Evolutionary conservation across 2,797 vertebrate genomes (phyloP).

Genomic region (Muscicapa comitata): DNA sequence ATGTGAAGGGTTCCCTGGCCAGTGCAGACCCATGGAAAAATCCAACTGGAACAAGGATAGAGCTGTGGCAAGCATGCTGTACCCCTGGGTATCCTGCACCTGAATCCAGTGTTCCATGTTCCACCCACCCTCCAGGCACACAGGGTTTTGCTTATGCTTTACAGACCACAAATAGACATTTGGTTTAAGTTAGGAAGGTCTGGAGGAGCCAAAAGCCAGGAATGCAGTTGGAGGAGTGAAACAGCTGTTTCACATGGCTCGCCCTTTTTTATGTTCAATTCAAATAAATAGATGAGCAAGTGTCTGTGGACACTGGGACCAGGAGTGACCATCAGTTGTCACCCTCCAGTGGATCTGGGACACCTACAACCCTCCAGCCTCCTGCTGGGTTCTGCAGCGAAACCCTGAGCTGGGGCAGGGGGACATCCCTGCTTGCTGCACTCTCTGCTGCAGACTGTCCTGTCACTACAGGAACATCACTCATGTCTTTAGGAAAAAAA

Average conservation of each 20-base stretch:
- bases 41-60: fast-evolving
- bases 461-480: neutral
- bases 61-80: neutral
- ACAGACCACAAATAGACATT: neutral
- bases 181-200: conserved; percentile 32
- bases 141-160: neutral
- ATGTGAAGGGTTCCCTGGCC: fast-evolving
- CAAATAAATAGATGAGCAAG: neutral
- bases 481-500: neutral
- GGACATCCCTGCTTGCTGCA: neutral
- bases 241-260: neutral
- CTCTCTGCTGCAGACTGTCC: neutral
- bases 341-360: neutral
- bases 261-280: fast-evolving
- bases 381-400: neutral
- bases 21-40: neutral
- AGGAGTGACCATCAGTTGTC: neutral
- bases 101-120: fast-evolving
- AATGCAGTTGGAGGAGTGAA: neutral
- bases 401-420: fast-evolving
- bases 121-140: fast-evolving
- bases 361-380: neutral
- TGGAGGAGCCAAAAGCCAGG: neutral
- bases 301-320: neutral
- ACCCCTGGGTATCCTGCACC: neutral